Evolutionary conservation across 2,888 invertebrate species (phyloP).

Genomic region (Drosophila nr. perissopoda): DNA sequence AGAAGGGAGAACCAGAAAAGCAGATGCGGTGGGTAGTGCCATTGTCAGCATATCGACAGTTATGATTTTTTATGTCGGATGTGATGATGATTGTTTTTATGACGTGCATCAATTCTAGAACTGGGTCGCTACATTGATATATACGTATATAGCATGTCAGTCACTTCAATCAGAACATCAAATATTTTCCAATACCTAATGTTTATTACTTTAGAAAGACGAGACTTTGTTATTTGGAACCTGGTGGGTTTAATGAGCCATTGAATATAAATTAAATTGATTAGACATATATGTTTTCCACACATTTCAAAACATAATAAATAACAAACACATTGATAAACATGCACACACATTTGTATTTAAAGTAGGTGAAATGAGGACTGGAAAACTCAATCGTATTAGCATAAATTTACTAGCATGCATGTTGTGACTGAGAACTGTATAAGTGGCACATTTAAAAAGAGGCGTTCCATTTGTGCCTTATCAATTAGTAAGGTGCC

Average conservation of each 20-base stretch:
- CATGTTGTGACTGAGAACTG: constrained; percentile 14
- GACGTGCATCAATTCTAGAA: constrained; percentile 11
- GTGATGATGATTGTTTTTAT: neutral
- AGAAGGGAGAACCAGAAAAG: neutral
- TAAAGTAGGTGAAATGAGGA: neutral
- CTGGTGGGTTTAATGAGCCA: constrained; percentile 24
- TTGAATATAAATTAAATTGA: constrained; percentile 39
- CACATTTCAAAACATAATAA: neutral
- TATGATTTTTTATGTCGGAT: constrained; percentile 46
- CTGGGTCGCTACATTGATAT: constrained; percentile 16
- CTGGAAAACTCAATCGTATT: constrained; percentile 37
- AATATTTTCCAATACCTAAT: constrained; percentile 33
- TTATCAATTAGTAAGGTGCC: constrained; percentile 38
- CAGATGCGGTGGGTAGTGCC: constrained; percentile 26
- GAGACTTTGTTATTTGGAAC: neutral
- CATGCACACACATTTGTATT: neutral
- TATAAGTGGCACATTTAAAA: constrained; percentile 22
- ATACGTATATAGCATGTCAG: constrained; percentile 23
- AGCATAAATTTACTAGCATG: constrained; percentile 60
- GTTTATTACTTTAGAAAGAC: constrained; percentile 42
- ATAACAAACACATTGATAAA: constrained; percentile 13
- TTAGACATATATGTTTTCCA: constrained; percentile 23
- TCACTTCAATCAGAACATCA: constrained; percentile 52
- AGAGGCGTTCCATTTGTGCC: constrained; percentile 16
- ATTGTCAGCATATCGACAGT: constrained; percentile 29